Base-by-base conservation (phyloP, 1,140 invertebrate species). In the Dreissena rostriformis region DNA sequence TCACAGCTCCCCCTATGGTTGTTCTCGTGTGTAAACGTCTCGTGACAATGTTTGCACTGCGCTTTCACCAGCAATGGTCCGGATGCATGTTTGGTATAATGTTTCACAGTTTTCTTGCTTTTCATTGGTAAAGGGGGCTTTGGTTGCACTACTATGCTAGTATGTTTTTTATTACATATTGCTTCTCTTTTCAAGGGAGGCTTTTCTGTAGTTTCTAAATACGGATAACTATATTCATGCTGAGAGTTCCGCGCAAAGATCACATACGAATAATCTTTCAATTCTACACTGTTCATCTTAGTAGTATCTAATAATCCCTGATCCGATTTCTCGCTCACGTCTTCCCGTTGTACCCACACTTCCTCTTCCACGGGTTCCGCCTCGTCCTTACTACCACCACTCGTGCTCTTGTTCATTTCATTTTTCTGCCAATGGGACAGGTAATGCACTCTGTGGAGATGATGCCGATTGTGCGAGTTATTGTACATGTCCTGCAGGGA, bases 1-100 rank as follows among this genome's bases (percentile, higher is more conserved):
- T 98, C 96, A 93, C 98, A 98, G 39, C 96, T 95, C 24, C 97
- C 97, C 28, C 96, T 94, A 28, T 95, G 94, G 94, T 98, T 98
- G 63, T 96, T 96, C 77, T 97, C 97, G 88, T 96, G 95, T 29
- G 91, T 91, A 87, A 94, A 95, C 84, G 91, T 91, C 74, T 94
- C 94, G 65, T 93, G 92, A 89, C 94, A 95, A 85, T 94, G 92
- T 80, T 92, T 91, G 85, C 94, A 95, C 68, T 92, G 90, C 12
- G 89, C 86, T 80, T 85, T 86, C 39, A 71, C 75, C 71, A 83
- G 75, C 68, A 83, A 84, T 26, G 88, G 84, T 49, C 68, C 75
- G 75, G 85, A 66, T 67, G 81, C 66, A 66, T 66, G 73, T 65
- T 73, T 78, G 73, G 77, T 84, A 53, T 82, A 52, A 61, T 87